Evolutionary conservation across 2,113 vertebrate species (phyloP).

Genomic region (Asarcornis scutulata): DNA sequence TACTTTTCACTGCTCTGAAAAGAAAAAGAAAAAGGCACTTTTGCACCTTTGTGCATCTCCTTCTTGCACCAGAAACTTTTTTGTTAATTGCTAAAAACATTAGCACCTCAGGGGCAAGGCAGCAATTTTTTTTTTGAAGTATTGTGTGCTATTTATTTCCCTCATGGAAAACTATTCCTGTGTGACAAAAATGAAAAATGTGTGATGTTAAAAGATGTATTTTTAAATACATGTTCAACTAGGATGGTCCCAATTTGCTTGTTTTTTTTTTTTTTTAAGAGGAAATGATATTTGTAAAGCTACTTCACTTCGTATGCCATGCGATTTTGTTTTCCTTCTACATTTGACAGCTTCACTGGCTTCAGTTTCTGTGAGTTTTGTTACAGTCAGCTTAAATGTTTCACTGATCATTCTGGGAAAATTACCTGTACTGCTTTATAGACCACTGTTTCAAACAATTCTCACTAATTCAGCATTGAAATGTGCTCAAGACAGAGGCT

Average conservation of each 20-base stretch:
- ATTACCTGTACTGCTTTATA: constrained; percentile 62
- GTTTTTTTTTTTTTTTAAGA: constrained; percentile 62
- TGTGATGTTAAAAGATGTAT: constrained; percentile 65
- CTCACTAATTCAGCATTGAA: constrained; percentile 66
- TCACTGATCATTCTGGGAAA: constrained; percentile 55
- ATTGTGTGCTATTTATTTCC: constrained; percentile 76
- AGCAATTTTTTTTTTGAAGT: constrained; percentile 50
- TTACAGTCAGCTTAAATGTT: constrained; percentile 64
- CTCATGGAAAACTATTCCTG: constrained; percentile 58
- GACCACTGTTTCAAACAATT: constrained; percentile 22
- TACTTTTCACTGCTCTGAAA: constrained; percentile 68
- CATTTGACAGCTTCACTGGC: constrained; percentile 49
- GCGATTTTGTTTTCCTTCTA: constrained; percentile 59
- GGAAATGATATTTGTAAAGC: constrained; percentile 68
- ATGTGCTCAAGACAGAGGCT: constrained; percentile 61
- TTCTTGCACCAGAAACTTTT: constrained; percentile 76
- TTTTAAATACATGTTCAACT: constrained; percentile 68
- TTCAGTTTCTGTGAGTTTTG: constrained; percentile 63
- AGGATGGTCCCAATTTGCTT: constrained; percentile 64
- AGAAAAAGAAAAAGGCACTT: constrained; percentile 69
- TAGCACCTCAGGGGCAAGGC: constrained; percentile 80
- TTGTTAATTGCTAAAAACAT: constrained; percentile 69
- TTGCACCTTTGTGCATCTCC: constrained; percentile 73
- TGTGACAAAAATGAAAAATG: constrained; percentile 68
- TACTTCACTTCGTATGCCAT: constrained; percentile 49